Base-by-base conservation (phyloP, 2,113 vertebrate genomes). In the Ptilonorhynchus violaceus region DNA sequence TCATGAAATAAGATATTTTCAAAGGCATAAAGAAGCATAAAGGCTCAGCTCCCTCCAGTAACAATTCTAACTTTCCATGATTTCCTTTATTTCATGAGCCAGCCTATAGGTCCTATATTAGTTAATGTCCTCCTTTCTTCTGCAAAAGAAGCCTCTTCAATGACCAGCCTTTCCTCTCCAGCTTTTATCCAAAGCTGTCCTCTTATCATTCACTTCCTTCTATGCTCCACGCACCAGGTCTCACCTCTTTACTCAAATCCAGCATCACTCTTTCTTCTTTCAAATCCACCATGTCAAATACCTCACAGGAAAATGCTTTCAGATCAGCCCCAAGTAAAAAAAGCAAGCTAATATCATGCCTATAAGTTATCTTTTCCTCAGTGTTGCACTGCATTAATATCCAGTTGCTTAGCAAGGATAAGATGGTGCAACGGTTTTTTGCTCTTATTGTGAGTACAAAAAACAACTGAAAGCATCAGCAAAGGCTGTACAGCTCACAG, bases 361-460 rank as follows among this genome's bases (percentile, higher is more conserved):
- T 64, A 3, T 39, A 46, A 68, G 35, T 24, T 72, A 19, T 52
- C 35, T 64, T 72, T 60, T 79, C 56, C 27, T 47, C 62, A 28
- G 10, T 18, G 35, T 64, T 84, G 30, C 42, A 59, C 24, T 1
- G 1, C 17, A 15, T 50, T 16, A 47, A 15, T 30, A 50, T 27
- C 14, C 10, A 2, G 10, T 11, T 70, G 44, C 17, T 76, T 58
- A 33, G 30, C 35, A 47, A 78, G 47, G 55, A 84, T 37, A 39
- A 46, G 23, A 22, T 27, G 78, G 46, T 81, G 73, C 37, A 73
- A 17, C 21, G 12, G 30, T 33, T 70, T 67, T 67, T 42, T 58
- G 59, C 39, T 78, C 31, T 46, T 47, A 47, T 10, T 13, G 19
- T 0, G 0, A 46, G 8, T 33, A 67, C 44, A 66, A 30, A 68